Evolutionary conservation across 2,797 vertebrate species (phyloP), one percentile per base, ranked within the genome.

Genomic region (Lepilemur septentrionalis): DNA sequence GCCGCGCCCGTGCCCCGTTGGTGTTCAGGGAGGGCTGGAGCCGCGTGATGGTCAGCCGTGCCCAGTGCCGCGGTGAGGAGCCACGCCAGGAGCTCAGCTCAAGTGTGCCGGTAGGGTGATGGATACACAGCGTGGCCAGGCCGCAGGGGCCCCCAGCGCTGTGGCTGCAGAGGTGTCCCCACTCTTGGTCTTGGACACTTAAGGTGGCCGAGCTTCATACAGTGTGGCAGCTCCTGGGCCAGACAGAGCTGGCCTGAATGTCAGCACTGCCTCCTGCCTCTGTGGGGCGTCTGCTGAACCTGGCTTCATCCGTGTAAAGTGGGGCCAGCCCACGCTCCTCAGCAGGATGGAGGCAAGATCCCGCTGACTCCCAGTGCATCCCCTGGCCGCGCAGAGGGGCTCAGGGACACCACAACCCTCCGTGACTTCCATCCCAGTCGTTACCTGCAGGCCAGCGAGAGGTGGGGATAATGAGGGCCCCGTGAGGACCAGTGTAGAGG

Each of bases 41-140:
- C 52, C 15, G 5, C 2, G 22, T 7, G 10, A 13, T 1, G 0
- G 6, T 28, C 52, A 25, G 52, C 38, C 83, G 12, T 35, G 63
- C 75, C 32, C 32, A 22, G 48, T 7, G 55, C 55, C 1, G 0
- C 38, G 1, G n/a, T 10, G 65, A 52, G 41, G 23, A 22, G n/a
- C 20, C n/a, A 6, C 25, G 25, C 43, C 35, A 20, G 30, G 89
- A 79, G 41, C 46, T 69, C 10, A 1, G 25, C 61, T 43, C 0
- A 0, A 57, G 23, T 35, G 46, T 18, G 30, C 14, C 7, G 57
- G 28, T 10, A 43, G 5, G 41, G 8, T 10, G 38, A 10, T 2
- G 3, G 38, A 23, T 1, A 2, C 0, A 7, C 12, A 69, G 57
- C 2, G 1, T 2, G 75, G 4, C 69, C 35, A 3, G 50, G 20